Base-by-base conservation (phyloP, 2,113 vertebrate genomes). In the Lipotes vexillifer region DNA sequence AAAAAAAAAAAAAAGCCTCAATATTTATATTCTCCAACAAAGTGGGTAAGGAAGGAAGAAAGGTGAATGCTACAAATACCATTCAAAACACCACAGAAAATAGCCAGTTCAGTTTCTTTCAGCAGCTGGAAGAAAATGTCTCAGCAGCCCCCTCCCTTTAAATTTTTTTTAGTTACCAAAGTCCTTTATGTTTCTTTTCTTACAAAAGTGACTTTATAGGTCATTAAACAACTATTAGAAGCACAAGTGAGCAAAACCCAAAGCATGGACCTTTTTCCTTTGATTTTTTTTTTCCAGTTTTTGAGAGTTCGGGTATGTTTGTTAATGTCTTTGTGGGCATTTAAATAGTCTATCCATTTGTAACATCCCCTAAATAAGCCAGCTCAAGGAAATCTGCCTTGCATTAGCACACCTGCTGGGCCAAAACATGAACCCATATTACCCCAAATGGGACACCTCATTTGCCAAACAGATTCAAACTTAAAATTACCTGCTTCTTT, bases 141-240 rank as follows among this genome's bases (percentile, higher is more conserved):
- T 1, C 84, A 86, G 93, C 78, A 95, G 87, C n/a, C 15, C n/a
- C 66, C 57, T 10, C 59, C 18, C 9, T 49, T 31, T 87, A 77
- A 65, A 3, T 59, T 41, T 94, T 97, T 97, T 98, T 92, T 92
- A 96, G 95, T 97, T 98, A 98, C 96, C 96, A 98, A 98, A 98
- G 88, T 98, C 92, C 84, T 97, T 97, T 95, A 93, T 23, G 23
- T 98, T 98, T 98, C 97, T 98, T 98, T 98, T 93, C 98, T 98
- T 97, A 97, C 98, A 97, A 98, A 98, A 98, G 82, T 97, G 96
- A 97, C 92, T 98, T 98, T 98, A 98, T 98, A 98, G 96, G 95
- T 98, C 98, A 98, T 97, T 98, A 98, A 98, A 98, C 98, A 98
- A 98, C 97, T 98, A 98, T 98, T 98, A 97, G 98, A 98, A 98